phyloP scores from a whole-genome alignment of 2,888 invertebrate species.

The Ichneumoninae sp. region DNA sequence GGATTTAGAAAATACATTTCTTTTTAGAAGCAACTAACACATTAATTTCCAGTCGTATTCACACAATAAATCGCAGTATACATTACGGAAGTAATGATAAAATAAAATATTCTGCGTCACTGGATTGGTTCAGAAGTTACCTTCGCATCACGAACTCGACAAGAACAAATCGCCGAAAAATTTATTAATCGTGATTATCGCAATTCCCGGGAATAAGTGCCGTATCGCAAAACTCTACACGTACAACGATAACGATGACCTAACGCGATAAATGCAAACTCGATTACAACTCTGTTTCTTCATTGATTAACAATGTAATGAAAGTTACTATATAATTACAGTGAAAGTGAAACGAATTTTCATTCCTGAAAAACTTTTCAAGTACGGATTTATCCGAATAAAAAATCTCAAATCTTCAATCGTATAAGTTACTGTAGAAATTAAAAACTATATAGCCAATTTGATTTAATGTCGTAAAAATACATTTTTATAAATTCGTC shows the following conservation, averaged over 20 bases:
- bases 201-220: background rate
- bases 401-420: background rate
- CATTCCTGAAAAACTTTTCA: background rate
- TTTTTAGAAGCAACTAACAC: background rate
- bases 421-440: background rate
- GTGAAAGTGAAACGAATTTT: background rate
- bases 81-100: background rate
- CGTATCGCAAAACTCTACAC: background rate
- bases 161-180: constrained; percentile 57
- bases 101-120: constrained; percentile 9
- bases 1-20: background rate
- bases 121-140: constrained; percentile 32
- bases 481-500: background rate
- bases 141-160: constrained; percentile 21
- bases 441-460: background rate
- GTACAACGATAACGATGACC: constrained; percentile 11
- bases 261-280: constrained; percentile 6
- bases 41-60: background rate
- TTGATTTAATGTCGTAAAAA: too few relatives aligned
- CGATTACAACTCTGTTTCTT: background rate
- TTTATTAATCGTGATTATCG: constrained; percentile 14
- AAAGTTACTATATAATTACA: background rate
- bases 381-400: background rate
- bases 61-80: background rate
- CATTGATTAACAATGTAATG: background rate